These are phyloP conservation scores for Sinocyclocheilus rhinocerous DNA, from an alignment of 2,113 vertebrate species.

Conservation along the genomic window DNA sequence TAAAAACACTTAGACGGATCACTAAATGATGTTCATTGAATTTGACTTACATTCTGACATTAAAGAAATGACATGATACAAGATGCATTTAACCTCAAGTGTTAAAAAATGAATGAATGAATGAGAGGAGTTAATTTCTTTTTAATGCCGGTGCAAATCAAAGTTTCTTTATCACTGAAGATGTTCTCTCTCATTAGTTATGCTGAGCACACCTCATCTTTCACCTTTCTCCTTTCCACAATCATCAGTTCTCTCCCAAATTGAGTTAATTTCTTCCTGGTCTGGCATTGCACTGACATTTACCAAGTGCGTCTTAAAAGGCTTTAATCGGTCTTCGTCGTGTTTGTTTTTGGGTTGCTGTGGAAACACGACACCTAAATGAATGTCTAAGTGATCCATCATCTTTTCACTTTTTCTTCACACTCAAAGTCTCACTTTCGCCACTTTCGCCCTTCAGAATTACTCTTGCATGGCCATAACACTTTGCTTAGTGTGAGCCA, in stretches of 20 bases:
- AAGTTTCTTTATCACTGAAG: neutral
- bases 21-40: neutral
- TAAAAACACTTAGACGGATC: neutral
- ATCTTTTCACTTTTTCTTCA: conserved; percentile 25
- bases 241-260: conserved; percentile 26
- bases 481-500: conserved; percentile 2
- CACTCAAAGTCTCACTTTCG: conserved; percentile 5
- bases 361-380: conserved; percentile 27
- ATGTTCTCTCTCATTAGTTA: conserved; percentile 6
- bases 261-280: conserved; percentile 7
- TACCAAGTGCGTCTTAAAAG: conserved; percentile 46
- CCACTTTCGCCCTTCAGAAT: neutral
- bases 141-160: conserved; percentile 2
- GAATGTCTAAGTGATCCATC: conserved; percentile 32
- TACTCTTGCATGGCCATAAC: neutral
- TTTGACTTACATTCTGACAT: neutral
- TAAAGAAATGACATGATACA: neutral
- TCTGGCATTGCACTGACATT: conserved; percentile 36
- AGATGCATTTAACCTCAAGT: neutral
- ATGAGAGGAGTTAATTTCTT: neutral
- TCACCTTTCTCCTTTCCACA: neutral
- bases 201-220: conserved; percentile 12
- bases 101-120: neutral
- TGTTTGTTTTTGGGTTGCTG: conserved; percentile 45
- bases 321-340: conserved; percentile 43